Evolutionary conservation across 2,113 vertebrate species (phyloP).

Genomic region (Girardinichthys multiradiatus): DNA sequence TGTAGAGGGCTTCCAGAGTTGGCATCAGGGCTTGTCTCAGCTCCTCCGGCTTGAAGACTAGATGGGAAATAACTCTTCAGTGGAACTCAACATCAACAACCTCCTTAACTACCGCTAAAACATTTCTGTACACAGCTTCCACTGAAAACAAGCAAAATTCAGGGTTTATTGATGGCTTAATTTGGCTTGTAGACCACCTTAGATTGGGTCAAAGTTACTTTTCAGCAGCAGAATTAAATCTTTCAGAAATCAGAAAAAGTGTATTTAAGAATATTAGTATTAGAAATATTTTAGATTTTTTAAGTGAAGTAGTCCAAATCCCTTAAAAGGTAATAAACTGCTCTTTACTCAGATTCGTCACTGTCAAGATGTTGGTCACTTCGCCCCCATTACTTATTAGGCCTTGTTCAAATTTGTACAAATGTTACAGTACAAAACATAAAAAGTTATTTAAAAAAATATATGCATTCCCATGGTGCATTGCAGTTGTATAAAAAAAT

Average conservation of each 20-base stretch:
- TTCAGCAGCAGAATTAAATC: neutral
- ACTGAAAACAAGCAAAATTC: neutral
- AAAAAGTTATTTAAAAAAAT: no score
- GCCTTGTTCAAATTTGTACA: no score
- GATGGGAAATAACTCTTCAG: constrained; percentile 17
- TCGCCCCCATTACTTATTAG: neutral
- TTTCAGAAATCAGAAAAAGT: neutral
- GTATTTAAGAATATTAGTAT: neutral
- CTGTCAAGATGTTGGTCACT: neutral
- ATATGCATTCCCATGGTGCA: neutral
- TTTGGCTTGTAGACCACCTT: neutral
- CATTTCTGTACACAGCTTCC: neutral
- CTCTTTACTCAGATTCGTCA: no score
- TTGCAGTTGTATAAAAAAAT: neutral
- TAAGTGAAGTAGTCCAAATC: neutral
- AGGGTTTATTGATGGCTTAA: no score
- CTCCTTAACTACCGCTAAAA: neutral
- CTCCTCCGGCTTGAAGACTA: constrained; percentile 98
- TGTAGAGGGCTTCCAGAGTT: constrained; percentile 95
- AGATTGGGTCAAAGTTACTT: neutral
- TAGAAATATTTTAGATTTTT: neutral
- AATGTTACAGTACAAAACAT: no score
- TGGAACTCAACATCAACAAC: neutral
- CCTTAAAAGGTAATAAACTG: neutral
- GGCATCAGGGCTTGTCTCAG: constrained; percentile 97